Evolutionary conservation across 2,888 invertebrate species (phyloP).

Genomic region (Macaria liturata): DNA sequence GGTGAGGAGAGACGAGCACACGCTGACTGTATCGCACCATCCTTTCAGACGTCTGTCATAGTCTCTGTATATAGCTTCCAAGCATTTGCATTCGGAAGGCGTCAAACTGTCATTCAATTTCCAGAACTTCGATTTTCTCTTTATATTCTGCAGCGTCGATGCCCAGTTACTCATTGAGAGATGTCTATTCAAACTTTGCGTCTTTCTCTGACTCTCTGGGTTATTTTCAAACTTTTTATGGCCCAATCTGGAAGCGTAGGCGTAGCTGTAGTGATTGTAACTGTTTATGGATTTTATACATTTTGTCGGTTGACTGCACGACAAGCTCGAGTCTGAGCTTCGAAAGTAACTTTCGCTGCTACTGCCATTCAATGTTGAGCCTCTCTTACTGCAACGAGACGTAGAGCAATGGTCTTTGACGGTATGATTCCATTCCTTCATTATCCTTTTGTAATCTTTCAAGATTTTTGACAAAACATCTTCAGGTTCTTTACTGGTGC

Average conservation of each 20-base stretch:
- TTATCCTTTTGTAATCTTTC: slow-evolving; percentile 74
- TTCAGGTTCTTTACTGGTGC: slow-evolving; percentile 50
- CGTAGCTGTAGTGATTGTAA: slow-evolving; percentile 57
- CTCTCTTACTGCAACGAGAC: slow-evolving; percentile 54
- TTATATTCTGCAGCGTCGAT: slow-evolving; percentile 61
- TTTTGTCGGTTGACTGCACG: slow-evolving; percentile 59
- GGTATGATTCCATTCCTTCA: slow-evolving; percentile 78
- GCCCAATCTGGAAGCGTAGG: slow-evolving; percentile 48
- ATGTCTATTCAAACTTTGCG: slow-evolving; percentile 58
- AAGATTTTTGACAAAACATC: slow-evolving; percentile 62
- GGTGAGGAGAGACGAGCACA: slow-evolving; percentile 62
- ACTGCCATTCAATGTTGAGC: slow-evolving; percentile 53
- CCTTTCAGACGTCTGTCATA: slow-evolving; percentile 74
- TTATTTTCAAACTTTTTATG: slow-evolving; percentile 47
- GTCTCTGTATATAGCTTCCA: slow-evolving; percentile 72
- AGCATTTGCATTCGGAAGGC: slow-evolving; percentile 66
- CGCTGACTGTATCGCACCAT: slow-evolving; percentile 77
- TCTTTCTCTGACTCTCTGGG: slow-evolving; percentile 48
- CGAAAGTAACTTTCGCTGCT: slow-evolving; percentile 63
- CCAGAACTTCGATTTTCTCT: slow-evolving; percentile 63
- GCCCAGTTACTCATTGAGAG: slow-evolving; percentile 60
- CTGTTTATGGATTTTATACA: slow-evolving; percentile 51
- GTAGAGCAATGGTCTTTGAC: slow-evolving; percentile 65
- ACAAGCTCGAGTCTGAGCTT: slow-evolving; percentile 68
- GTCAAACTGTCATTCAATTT: slow-evolving; percentile 54